Evolutionary conservation across 2,113 vertebrate species (phyloP), one percentile per base, ranked within the genome.

Genomic region (Muscicapa adusta): DNA sequence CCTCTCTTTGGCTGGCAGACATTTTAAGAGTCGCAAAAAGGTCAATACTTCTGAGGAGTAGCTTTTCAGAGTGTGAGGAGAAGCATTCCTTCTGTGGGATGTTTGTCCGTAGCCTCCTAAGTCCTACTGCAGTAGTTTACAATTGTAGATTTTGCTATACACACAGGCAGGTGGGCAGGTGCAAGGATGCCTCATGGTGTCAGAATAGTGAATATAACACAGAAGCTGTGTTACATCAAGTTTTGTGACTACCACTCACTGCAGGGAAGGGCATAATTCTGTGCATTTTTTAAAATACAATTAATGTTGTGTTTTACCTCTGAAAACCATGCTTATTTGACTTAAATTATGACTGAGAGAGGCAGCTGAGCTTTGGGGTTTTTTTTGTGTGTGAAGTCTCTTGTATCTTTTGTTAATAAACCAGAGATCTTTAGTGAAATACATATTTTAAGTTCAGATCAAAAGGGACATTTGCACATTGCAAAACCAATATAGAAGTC

Each of bases 11-110:
- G 72, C 93, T 90, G 91, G 80, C 76, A 70, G 76, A 58, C 73
- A 57, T 96, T 96, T 88, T 51, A 47, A 71, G 91, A 95, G 94
- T 87, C 6, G n/a, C 94, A 93, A 87, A 94, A 97, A 97, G 93
- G 96, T 96, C 96, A 97, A 78, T 94, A 86, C 81, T 91, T 91
- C 61, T 92, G 73, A 83, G 95, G 88, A 86, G 88, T 0, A 70
- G 60, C 23, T 82, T 80, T 92, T 89, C 47, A 66, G 54, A 61
- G 38, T 38, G 70, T 16, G 47, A 78, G 56, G 47, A 79, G 78
- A 90, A 91, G 58, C 33, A 31, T 61, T 71, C 34, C 0, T 0
- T 31, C 62, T 79, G 57, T 4, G 33, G 57, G 50, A 71, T 54
- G 43, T 85, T 76, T 81, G 62, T 63, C 61, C 4, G 1, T 54